phyloP scores from a whole-genome alignment of 2,888 invertebrate species.

The Chrysolina haemoptera region DNA sequence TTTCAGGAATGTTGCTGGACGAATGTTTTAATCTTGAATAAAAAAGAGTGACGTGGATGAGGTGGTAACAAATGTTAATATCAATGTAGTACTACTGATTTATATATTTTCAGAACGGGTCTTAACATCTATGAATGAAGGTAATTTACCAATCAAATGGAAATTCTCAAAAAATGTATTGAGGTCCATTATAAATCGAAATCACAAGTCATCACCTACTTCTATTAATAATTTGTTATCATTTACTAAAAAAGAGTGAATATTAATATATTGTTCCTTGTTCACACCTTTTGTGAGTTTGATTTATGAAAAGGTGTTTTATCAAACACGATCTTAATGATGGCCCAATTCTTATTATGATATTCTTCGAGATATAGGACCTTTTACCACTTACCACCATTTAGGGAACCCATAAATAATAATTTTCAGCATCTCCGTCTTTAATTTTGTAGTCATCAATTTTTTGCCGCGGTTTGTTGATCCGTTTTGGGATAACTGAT shows the following conservation, averaged over 20 bases:
- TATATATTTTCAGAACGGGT: no score
- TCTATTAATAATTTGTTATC: neutral
- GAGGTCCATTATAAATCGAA: no score
- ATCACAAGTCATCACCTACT: no score
- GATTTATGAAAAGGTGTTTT: slow-evolving; percentile 63
- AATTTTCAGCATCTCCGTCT: slow-evolving; percentile 51
- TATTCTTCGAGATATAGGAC: slow-evolving; percentile 63
- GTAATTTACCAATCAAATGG: no score
- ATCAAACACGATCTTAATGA: slow-evolving; percentile 67
- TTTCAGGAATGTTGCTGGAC: no score
- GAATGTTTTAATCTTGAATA: no score
- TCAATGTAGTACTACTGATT: no score
- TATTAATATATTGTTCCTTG: slow-evolving; percentile 34
- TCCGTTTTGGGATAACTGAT: neutral
- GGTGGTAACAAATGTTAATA: no score
- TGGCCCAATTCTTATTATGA: slow-evolving; percentile 63
- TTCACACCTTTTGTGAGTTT: slow-evolving; percentile 62
- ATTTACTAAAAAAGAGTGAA: neutral
- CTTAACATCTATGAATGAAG: no score
- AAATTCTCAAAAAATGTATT: no score
- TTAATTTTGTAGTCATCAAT: slow-evolving; percentile 37
- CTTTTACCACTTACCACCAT: slow-evolving; percentile 62
- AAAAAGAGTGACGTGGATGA: no score
- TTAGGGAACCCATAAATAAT: slow-evolving; percentile 64
- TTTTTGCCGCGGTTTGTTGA: slow-evolving; percentile 12